phyloP scores from a whole-genome alignment of 1,140 invertebrate species.

The Drosophila tani region DNA sequence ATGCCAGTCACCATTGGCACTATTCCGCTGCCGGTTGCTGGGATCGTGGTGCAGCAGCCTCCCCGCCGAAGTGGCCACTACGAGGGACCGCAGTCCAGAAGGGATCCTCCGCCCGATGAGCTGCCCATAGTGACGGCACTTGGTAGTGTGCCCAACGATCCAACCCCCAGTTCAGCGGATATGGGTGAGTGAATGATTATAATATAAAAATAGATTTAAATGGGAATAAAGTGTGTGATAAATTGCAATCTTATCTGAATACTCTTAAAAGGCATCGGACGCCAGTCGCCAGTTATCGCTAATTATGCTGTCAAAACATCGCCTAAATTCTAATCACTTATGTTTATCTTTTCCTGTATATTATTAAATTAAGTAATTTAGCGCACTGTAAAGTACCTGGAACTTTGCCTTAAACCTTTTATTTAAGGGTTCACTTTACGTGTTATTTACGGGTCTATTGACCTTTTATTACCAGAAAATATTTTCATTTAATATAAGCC shows the following conservation, averaged over 20 bases:
- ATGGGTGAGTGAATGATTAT: conserved; percentile 46
- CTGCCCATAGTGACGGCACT: conserved; percentile 59
- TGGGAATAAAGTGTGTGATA: conserved; percentile 3
- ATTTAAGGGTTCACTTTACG: too few relatives aligned
- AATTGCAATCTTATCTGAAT: conserved; percentile 24
- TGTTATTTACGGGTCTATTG: too few relatives aligned
- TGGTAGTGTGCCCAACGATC: conserved; percentile 29
- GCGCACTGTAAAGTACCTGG: too few relatives aligned
- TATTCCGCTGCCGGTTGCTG: conserved; percentile 83
- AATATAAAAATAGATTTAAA: neutral
- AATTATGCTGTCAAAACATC: conserved; percentile 4
- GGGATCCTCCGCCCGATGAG: conserved; percentile 37
- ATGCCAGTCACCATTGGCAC: conserved; percentile 87
- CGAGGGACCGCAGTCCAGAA: conserved; percentile 30
- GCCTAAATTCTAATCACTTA: neutral
- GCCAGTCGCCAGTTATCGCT: neutral
- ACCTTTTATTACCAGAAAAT: too few relatives aligned
- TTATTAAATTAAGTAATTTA: too few relatives aligned
- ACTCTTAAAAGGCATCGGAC: neutral
- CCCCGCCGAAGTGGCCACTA: conserved; percentile 64
- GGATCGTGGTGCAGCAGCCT: conserved; percentile 69
- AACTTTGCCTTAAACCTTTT: too few relatives aligned
- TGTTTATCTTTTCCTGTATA: neutral
- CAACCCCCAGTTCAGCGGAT: conserved; percentile 39
- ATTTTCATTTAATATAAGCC: neutral